Conservation (phyloP, 2,113 vertebrate species). For the Oryzias javanicus region DNA sequence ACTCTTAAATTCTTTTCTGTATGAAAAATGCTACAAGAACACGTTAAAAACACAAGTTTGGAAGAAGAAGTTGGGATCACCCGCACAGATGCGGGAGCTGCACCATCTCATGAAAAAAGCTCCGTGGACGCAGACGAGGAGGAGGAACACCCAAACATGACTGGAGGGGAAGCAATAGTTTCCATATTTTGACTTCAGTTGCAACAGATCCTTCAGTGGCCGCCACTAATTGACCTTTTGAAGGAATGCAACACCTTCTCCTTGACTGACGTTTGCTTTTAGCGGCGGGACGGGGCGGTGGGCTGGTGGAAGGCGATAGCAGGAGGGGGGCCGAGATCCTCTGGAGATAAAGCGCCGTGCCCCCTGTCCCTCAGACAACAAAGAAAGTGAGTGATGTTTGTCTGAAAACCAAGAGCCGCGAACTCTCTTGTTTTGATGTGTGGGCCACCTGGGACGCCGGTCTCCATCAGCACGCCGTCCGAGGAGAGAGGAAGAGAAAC, state of each 20-base stretch:
- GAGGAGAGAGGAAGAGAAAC: constrained; percentile 60
- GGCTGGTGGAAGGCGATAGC: constrained; percentile 71
- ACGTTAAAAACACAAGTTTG: too few species aligned
- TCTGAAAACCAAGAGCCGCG: constrained; percentile 75
- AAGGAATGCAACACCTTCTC: constrained; percentile 66
- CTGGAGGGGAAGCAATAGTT: neutral
- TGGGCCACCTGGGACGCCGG: constrained; percentile 78
- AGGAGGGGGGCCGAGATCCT: constrained; percentile 57
- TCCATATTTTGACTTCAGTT: constrained; percentile 24
- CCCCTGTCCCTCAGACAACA: constrained; percentile 76
- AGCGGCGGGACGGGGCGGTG: constrained; percentile 66
- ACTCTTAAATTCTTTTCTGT: too few species aligned
- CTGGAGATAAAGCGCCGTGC: constrained; percentile 69
- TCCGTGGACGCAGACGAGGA: too few species aligned
- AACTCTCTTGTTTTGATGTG: constrained; percentile 79
- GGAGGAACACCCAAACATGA: too few species aligned
- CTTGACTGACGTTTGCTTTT: constrained; percentile 78
- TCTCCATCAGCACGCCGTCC: constrained; percentile 71
- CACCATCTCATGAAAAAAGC: too few species aligned
- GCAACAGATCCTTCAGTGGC: constrained; percentile 44
- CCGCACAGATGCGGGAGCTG: too few species aligned
- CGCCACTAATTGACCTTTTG: constrained; percentile 64
- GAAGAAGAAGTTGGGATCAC: too few species aligned
- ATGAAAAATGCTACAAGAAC: too few species aligned
- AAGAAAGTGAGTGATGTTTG: constrained; percentile 81